Conservation (phyloP, 1,140 invertebrate species). For the Ectropis grisescens region DNA sequence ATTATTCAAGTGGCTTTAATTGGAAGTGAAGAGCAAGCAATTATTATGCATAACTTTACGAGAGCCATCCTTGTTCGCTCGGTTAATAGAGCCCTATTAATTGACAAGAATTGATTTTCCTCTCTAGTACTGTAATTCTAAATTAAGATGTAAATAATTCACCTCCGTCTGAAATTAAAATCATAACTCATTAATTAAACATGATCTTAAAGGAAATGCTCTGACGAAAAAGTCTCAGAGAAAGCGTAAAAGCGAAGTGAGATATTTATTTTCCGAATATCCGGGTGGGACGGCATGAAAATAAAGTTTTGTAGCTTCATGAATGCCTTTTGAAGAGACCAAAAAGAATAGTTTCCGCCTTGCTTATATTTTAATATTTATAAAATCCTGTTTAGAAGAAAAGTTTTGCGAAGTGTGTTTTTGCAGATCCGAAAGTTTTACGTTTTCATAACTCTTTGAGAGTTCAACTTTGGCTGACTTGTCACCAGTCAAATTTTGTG, state of each 20-base stretch:
- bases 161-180: too few relatives aligned
- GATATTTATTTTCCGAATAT: too few relatives aligned
- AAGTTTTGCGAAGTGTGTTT: conserved; percentile 48
- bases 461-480: too few relatives aligned
- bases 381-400: conserved; percentile 39
- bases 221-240: too few relatives aligned
- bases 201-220: too few relatives aligned
- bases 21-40: conserved; percentile 38
- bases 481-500: too few relatives aligned
- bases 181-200: too few relatives aligned
- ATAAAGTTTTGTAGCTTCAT: conserved; percentile 5
- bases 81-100: conserved; percentile 27
- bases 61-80: conserved; percentile 19
- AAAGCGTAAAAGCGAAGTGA: too few relatives aligned
- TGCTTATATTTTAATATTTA: conserved; percentile 48
- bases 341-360: conserved; percentile 30
- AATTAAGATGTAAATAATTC: conserved; percentile 2
- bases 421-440: conserved; percentile 40
- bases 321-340: conserved; percentile 19
- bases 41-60: conserved; percentile 43
- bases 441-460: conserved; percentile 62
- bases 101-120: conserved; percentile 23
- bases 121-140: conserved; percentile 3
- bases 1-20: conserved; percentile 33
- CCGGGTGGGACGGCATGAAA: too few relatives aligned